Conservation (phyloP, 1,140 invertebrate species). For the Nylanderia fulva region DNA sequence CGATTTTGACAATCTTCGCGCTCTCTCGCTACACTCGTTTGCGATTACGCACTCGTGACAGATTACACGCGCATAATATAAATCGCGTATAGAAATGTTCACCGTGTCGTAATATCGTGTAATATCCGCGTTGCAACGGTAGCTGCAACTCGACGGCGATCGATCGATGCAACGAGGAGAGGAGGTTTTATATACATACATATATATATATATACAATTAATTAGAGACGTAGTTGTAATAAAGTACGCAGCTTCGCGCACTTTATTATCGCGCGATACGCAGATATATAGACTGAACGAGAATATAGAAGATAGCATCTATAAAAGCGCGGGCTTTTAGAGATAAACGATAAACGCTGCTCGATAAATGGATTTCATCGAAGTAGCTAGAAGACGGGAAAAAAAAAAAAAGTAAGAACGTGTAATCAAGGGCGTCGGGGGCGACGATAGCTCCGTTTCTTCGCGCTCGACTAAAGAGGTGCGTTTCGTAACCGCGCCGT, state of each 20-base stretch:
- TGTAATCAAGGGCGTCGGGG: not conserved
- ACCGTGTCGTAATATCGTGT: not conserved
- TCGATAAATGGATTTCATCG: not conserved
- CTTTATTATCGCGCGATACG: conserved; percentile 8
- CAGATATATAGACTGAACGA: not conserved
- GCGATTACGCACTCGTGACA: not conserved
- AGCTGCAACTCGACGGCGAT: conserved; percentile 10
- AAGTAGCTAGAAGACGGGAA: not conserved
- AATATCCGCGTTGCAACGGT: conserved; percentile 3
- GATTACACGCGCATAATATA: not conserved
- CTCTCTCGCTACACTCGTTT: not conserved
- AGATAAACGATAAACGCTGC: not conserved
- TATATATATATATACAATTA: not conserved
- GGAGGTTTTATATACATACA: too few species aligned
- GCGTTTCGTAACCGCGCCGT: not conserved
- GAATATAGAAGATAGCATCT: not conserved
- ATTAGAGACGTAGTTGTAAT: conserved; percentile 39
- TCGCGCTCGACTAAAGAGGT: not conserved
- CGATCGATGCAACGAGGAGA: conserved; percentile 18
- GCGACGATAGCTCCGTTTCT: not conserved
- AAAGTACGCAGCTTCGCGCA: not conserved
- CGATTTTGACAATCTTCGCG: too few species aligned
- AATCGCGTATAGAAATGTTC: not conserved
- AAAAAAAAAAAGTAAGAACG: not conserved
- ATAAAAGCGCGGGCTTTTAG: too few species aligned